Conservation (phyloP, 2,113 vertebrate genomes). For the Zosterops japonicus region DNA sequence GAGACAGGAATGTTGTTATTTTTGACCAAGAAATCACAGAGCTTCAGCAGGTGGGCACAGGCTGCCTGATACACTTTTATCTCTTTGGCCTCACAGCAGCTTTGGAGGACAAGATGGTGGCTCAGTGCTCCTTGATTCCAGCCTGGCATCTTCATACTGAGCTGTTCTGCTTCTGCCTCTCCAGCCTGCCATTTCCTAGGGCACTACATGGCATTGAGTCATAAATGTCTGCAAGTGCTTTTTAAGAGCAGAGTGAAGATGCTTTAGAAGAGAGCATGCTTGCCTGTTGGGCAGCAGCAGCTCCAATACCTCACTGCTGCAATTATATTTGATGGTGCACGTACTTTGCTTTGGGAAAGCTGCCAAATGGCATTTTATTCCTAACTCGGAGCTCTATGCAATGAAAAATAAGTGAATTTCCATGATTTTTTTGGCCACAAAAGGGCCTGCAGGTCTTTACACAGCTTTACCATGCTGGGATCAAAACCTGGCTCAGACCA, state of each 20-base stretch:
- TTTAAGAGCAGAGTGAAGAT: not conserved
- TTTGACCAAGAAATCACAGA: not conserved
- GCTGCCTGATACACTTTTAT: not conserved
- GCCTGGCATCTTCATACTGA: not conserved
- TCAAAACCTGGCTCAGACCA: not conserved
- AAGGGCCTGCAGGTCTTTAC: constrained; percentile 4
- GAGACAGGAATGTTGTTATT: not conserved
- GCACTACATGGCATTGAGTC: not conserved
- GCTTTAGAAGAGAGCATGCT: not conserved
- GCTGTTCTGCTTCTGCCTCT: not conserved
- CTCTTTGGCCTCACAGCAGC: not conserved
- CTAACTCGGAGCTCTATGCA: not conserved
- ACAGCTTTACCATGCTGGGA: not conserved
- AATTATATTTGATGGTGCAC: not conserved
- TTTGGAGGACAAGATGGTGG: not conserved
- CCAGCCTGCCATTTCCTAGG: not conserved
- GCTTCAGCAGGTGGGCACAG: not conserved
- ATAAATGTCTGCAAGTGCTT: not conserved
- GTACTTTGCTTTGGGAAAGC: constrained; percentile 4
- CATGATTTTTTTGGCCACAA: not conserved
- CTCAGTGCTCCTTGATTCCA: not conserved
- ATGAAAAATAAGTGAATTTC: not conserved
- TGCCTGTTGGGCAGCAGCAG: not conserved
- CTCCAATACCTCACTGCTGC: not conserved
- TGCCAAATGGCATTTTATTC: constrained; percentile 45